Percentiles rank a stretch among this genome's conserved stretches.
phyloP scores from a whole-genome alignment of 2,113 vertebrate genomes.

The Rynchops niger region DNA sequence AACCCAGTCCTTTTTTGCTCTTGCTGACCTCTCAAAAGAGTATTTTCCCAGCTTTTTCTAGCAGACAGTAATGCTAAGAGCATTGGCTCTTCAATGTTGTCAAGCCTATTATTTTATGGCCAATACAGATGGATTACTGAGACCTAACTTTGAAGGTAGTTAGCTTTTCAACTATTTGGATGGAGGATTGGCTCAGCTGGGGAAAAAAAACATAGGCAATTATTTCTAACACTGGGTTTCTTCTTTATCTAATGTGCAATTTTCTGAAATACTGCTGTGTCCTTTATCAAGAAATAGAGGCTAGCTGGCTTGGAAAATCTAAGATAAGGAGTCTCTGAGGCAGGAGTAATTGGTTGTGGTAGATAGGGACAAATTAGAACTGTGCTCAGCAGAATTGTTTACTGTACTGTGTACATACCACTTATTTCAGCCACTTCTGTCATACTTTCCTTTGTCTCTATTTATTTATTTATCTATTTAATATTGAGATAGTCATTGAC shows the following conservation, averaged over 20 bases:
- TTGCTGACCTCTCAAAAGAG: not conserved
- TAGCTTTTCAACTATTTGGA: constrained; percentile 32
- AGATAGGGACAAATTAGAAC: constrained; percentile 19
- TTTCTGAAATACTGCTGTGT: constrained; percentile 51
- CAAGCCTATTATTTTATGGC: constrained; percentile 23
- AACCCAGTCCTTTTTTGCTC: not conserved
- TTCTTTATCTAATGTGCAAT: constrained; percentile 59
- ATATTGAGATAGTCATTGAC: not conserved
- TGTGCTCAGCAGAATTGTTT: not conserved
- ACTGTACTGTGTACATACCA: not conserved
- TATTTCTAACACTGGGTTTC: constrained; percentile 36
- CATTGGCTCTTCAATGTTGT: not conserved
- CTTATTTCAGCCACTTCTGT: not conserved
- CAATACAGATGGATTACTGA: not conserved
- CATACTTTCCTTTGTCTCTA: not conserved
- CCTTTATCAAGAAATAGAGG: constrained; percentile 49
- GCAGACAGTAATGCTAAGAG: not conserved
- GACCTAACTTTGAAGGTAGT: not conserved
- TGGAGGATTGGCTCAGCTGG: constrained; percentile 1
- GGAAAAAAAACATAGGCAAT: constrained; percentile 17
- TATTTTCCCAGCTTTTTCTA: not conserved
- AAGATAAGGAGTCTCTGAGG: constrained; percentile 25
- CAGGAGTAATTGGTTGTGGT: constrained; percentile 30
- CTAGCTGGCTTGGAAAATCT: constrained; percentile 41
- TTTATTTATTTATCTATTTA: constrained; percentile 23